phyloP scores from a whole-genome alignment of 2,113 vertebrate species.

The Plestiodon gilberti region DNA sequence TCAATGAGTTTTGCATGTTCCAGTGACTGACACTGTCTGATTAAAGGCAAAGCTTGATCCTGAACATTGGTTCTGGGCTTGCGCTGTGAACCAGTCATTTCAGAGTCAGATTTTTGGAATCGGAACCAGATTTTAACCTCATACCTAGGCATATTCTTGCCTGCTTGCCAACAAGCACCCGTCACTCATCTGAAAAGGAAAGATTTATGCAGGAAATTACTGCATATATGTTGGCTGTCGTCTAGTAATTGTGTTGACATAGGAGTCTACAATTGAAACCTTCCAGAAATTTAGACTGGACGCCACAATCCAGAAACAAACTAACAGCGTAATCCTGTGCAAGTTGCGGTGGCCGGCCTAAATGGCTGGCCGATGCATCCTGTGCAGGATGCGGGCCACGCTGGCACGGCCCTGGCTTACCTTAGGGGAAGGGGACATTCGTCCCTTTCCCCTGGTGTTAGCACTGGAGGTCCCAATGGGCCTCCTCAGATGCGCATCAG shows the following conservation, averaged over 20 bases:
- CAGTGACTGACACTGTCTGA: background rate
- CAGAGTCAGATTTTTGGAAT: background rate
- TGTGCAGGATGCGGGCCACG: no score
- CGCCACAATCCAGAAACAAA: background rate
- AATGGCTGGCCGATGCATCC: no score
- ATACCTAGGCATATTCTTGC: background rate
- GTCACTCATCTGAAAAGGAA: background rate
- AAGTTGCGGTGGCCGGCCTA: no score
- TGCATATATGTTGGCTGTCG: background rate
- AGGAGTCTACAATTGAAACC: background rate
- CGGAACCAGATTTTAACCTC: background rate
- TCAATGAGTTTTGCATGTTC: conserved; percentile 3
- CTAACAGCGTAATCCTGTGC: no score
- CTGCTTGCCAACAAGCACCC: background rate
- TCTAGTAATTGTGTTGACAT: background rate
- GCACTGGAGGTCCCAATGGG: no score
- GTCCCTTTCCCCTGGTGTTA: no score
- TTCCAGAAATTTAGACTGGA: background rate
- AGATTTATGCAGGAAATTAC: background rate
- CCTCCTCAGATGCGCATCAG: no score
- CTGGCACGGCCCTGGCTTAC: no score
- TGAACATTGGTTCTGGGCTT: background rate
- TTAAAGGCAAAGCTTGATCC: background rate
- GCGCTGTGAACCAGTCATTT: background rate
- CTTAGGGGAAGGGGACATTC: no score